These are phyloP conservation scores for Conops quadrifasciatus DNA, from an alignment of 2,888 invertebrate genomes.

Conservation along the genomic window DNA sequence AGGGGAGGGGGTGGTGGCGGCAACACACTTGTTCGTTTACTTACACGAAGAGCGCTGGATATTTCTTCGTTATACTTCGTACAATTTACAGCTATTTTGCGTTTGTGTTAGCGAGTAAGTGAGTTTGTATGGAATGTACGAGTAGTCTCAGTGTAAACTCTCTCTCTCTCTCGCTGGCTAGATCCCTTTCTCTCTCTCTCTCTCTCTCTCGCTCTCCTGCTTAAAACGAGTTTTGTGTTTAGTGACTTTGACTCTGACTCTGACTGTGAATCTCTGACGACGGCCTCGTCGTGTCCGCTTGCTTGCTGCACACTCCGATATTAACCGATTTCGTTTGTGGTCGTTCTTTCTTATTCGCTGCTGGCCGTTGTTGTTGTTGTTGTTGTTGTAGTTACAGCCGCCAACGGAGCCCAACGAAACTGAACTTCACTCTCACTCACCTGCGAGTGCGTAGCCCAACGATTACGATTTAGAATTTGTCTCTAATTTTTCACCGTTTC, in stretches of 20 bases:
- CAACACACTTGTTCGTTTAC: conserved; percentile 26
- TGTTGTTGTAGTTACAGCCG: conserved; percentile 34
- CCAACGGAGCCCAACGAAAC: conserved; percentile 46
- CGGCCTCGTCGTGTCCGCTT: neutral
- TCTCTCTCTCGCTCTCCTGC: neutral
- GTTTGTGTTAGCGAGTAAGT: conserved; percentile 54
- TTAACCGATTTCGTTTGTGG: neutral
- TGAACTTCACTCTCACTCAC: conserved; percentile 56
- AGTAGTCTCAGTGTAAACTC: neutral
- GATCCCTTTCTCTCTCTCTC: neutral
- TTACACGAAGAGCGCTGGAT: conserved; percentile 31
- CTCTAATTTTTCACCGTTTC: neutral
- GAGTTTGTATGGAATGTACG: no score
- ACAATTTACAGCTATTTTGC: conserved; percentile 64
- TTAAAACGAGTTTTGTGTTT: conserved; percentile 40
- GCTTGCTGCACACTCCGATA: neutral
- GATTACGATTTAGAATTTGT: conserved; percentile 25
- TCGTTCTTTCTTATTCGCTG: neutral
- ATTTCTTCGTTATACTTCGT: conserved; percentile 38
- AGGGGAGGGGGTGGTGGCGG: no score
- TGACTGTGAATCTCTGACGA: conserved; percentile 49
- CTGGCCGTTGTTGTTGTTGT: neutral
- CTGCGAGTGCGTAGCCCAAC: conserved; percentile 37
- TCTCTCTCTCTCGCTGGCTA: conserved; percentile 2
- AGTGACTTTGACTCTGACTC: conserved; percentile 59